Conservation (phyloP, 2,113 vertebrate genomes). For the Arizona elegans region DNA sequence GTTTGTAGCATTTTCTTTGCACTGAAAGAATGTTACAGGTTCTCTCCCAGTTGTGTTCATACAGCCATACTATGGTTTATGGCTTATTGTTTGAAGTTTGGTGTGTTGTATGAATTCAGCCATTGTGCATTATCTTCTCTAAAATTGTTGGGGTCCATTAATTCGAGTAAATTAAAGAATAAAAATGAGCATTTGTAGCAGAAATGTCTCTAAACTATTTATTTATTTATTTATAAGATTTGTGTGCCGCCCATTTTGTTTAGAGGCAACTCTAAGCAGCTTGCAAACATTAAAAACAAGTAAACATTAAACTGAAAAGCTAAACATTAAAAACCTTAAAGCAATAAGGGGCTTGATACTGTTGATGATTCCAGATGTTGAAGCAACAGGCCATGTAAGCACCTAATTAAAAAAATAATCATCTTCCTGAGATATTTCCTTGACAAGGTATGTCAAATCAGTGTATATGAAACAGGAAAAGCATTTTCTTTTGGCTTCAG, state of each 20-base stretch:
- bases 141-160: background rate
- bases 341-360: background rate
- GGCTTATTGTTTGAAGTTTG: background rate
- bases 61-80: background rate
- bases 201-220: background rate
- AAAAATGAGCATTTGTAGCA: background rate
- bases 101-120: background rate
- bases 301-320: background rate
- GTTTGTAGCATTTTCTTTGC: background rate
- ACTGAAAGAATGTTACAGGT: background rate
- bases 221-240: background rate
- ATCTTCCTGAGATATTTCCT: background rate
- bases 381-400: background rate
- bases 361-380: background rate
- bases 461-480: background rate
- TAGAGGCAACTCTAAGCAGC: background rate
- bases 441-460: background rate
- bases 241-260: background rate
- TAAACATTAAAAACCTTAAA: background rate
- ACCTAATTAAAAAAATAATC: background rate
- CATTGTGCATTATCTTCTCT: background rate
- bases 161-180: background rate
- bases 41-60: background rate
- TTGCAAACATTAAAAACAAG: background rate
- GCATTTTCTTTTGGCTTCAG: background rate